Base-by-base conservation (phyloP, 2,888 invertebrate species). In the Drosophila borealis region DNA sequence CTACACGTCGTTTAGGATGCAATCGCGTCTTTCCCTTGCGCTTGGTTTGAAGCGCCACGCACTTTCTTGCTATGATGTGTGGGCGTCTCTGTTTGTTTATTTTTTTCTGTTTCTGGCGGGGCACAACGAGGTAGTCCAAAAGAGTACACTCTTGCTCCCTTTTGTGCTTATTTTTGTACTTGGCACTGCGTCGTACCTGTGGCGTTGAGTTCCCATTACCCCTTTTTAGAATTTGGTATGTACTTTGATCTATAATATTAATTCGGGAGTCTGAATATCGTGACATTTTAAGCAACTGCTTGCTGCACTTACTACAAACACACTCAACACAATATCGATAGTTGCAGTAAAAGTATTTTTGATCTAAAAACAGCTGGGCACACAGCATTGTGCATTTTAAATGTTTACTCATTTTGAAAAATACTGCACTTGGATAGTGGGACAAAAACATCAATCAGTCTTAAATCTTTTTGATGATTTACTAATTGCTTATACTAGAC, bases 21-120 rank as follows among this genome's bases (percentile, higher is more conserved):
- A 83, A 48, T 2, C 81, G 81, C 2, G 70, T 76, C 61, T 89
- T 88, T 0, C 89, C 88, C 13, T 79, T 82, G 19, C 65, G 69
- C 37, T 81, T 89, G n/a, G 29, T 4, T 44, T 36, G 29, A 5
- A 36, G 41, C 1, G 19, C 11, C 10, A 41, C 45, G 0, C 39
- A 37, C 4, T 19, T 50, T 45, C 50, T 70, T 0, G 56, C 57
- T 34, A 79, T 56, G 6, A 76, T 39, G 13, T 65, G 50, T 0
- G 73, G 74, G 2, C 54, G 63, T 34, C 50, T 68, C 17, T 44
- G 51, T 65, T 53, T 65, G 17, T 64, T 72, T 10, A 48, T 5
- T 11, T 70, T 61, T 53, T 64, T 72, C 21, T 75, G 71, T 10
- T 77, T 62, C 10, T 64, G 63, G 3, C 67, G 71, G 2, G 78